phyloP scores from a whole-genome alignment of 92 coral and sea anemone genomes.

The Epizoanthus fatuus region DNA sequence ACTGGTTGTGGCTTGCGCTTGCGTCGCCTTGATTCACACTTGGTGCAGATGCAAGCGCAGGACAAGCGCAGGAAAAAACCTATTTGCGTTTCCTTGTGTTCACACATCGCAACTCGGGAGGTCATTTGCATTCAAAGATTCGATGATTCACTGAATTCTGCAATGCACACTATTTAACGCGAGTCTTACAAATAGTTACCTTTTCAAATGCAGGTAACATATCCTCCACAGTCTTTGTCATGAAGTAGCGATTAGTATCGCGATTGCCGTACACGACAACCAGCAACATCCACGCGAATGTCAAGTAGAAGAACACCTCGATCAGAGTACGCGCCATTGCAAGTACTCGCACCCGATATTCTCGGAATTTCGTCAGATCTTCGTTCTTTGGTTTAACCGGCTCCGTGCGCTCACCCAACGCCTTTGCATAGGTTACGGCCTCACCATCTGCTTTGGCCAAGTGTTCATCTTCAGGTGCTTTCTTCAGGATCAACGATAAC shows the following conservation, averaged over 20 bases:
- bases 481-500: conserved; percentile 85
- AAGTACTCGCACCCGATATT: conserved; percentile 85
- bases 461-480: conserved; percentile 90
- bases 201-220: conserved; percentile 74
- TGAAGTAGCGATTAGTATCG: conserved; percentile 74
- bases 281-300: conserved; percentile 89
- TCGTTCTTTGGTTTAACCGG: conserved; percentile 71
- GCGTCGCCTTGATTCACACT: too few relatives aligned
- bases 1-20: too few relatives aligned
- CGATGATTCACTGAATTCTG: too few relatives aligned
- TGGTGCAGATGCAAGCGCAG: too few relatives aligned
- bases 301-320: conserved; percentile 82
- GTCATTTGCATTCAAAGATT: too few relatives aligned
- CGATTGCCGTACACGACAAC: conserved; percentile 87
- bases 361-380: conserved; percentile 76
- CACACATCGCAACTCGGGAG: too few relatives aligned
- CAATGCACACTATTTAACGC: too few relatives aligned
- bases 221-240: conserved; percentile 78
- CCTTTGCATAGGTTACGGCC: conserved; percentile 38
- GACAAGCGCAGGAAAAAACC: too few relatives aligned
- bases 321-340: conserved; percentile 82
- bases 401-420: conserved; percentile 56
- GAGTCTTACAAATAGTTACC: conserved; percentile 32
- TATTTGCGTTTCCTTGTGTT: too few relatives aligned
- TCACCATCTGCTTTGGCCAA: conserved; percentile 31